Base-by-base conservation (phyloP, 2,888 invertebrate genomes). In the Ecdyonurus torrentis region DNA sequence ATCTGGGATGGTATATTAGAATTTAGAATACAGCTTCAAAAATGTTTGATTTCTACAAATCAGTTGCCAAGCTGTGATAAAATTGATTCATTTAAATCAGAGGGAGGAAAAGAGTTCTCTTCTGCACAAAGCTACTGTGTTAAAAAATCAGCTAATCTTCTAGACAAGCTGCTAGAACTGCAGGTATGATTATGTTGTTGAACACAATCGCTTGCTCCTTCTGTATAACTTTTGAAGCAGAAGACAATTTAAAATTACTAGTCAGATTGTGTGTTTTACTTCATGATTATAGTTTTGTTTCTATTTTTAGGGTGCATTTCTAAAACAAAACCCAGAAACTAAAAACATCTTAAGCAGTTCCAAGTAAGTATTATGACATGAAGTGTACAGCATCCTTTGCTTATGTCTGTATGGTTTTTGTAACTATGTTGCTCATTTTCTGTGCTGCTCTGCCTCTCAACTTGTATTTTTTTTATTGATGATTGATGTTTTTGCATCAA, bases 1-100 rank as follows among this genome's bases (percentile, higher is more conserved):
- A 63, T 92, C 1, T 96, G 92, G 91, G 95, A 96, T 72, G 84
- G 81, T 63, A 73, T 96, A 2, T 73, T 96, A 23, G 93, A 96
- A 75, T 80, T 86, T 72, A 81, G 96, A 67, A 95, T 96, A 69
- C 87, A 89, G 71, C 74, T 94, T 23, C 95, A 96, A 73, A 89
- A 92, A 72, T 82, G 87, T 69, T 73, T 93, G 61, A 76, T 81
- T 58, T 80, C 83, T 18, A 82, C 86, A 0, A 95, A 95, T 74
- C 85, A 84, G 71, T 79, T 95, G 75, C 94, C 94, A 0, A 81
- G 87, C 68, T 72, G 75, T 22, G 79, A 83, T 5, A 72, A 71
- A 3, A 83, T 82, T 69, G 70, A 74, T 10, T 69, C 76, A 60
- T 74, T 83, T 50, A 76, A 72, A 65, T 67, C 71, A 53, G 68